phyloP scores from a whole-genome alignment of 1,140 invertebrate genomes.

The Diploscapter pachys region DNA sequence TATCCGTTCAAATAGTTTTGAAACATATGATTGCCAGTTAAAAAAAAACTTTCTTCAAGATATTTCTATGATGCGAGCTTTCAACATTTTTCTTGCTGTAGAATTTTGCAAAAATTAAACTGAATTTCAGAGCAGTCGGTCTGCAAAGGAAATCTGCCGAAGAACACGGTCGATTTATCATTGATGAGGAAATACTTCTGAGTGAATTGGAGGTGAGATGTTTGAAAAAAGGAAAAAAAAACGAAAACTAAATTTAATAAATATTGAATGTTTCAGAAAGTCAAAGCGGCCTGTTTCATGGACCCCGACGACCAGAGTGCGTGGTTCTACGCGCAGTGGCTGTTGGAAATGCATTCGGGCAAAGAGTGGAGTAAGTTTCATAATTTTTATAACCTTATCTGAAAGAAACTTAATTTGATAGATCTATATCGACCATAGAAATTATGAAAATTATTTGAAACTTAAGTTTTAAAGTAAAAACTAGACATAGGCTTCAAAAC shows the following conservation, averaged over 20 bases:
- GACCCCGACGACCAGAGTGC: constrained; percentile 32
- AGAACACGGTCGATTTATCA: background rate
- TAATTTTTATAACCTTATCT: background rate
- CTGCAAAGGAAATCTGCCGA: background rate
- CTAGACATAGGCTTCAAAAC: background rate
- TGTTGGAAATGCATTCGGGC: constrained; percentile 13
- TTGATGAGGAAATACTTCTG: background rate
- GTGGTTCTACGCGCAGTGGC: constrained; percentile 21
- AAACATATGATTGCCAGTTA: background rate
- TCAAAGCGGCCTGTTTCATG: constrained; percentile 15
- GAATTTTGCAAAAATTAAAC: too few species aligned
- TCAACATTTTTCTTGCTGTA: too few species aligned
- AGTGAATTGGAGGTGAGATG: constrained; percentile 1
- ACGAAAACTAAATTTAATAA: background rate
- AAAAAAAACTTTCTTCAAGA: background rate
- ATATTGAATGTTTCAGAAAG: constrained; percentile 21
- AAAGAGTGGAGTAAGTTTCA: constrained; percentile 22
- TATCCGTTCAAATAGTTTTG: constrained; percentile 6
- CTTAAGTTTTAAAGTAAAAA: background rate
- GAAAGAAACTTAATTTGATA: background rate
- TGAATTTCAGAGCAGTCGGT: constrained; percentile 15
- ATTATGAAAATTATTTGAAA: background rate
- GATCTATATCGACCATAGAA: background rate
- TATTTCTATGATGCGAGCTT: too few species aligned
- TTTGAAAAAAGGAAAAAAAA: constrained; percentile 6